Conservation (phyloP, 1,140 invertebrate genomes). For the Danaus plexippus region DNA sequence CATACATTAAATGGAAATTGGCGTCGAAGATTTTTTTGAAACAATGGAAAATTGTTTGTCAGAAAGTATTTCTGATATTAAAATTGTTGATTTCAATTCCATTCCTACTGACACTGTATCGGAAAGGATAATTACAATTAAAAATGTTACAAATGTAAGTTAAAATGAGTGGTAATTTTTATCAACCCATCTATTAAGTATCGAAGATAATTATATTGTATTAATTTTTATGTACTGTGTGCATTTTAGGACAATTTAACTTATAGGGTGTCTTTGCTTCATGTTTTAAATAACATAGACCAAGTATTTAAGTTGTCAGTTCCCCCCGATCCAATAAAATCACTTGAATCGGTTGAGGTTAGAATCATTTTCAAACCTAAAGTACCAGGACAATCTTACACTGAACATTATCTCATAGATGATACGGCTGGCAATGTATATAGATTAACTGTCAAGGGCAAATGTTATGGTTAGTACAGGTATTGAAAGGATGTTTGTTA, state of each 20-base stretch:
- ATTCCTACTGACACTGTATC: slow-evolving; percentile 39
- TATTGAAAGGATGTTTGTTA: no score
- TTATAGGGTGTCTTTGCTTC: slow-evolving; percentile 47
- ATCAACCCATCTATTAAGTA: no score
- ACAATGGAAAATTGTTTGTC: slow-evolving; percentile 38
- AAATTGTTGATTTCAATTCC: slow-evolving; percentile 42
- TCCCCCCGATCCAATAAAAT: slow-evolving; percentile 36
- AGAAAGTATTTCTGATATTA: slow-evolving; percentile 37
- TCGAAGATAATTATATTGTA: no score
- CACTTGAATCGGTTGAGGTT: slow-evolving; percentile 33
- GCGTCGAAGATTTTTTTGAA: neutral
- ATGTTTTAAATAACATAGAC: slow-evolving; percentile 48
- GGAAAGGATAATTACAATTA: slow-evolving; percentile 37
- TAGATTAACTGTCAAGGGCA: slow-evolving; percentile 49
- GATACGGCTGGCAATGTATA: slow-evolving; percentile 46
- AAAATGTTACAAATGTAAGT: slow-evolving; percentile 43
- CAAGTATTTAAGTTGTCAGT: slow-evolving; percentile 51
- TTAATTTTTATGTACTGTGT: no score
- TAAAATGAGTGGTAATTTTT: neutral
- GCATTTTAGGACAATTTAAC: slow-evolving; percentile 40
- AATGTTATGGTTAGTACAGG: slow-evolving; percentile 42
- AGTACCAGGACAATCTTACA: slow-evolving; percentile 41
- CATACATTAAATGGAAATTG: no score
- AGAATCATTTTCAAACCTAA: slow-evolving; percentile 45
- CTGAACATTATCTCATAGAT: slow-evolving; percentile 56